Evolutionary conservation across 2,797 vertebrate species (phyloP), one percentile per base, ranked within the genome.

Genomic region (Champsocephalus gunnari): DNA sequence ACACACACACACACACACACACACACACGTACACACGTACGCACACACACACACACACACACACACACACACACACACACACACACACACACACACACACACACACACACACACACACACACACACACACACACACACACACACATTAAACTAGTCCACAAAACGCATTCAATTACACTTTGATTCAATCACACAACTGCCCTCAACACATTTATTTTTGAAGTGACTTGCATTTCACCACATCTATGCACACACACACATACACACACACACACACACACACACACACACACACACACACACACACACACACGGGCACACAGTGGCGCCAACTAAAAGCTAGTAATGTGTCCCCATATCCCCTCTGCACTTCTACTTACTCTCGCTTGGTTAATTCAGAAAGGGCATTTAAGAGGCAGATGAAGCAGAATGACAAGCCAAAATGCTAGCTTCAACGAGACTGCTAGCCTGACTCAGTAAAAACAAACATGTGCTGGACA

Each of bases 341-440:
- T 41, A 69, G 81, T 86, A 62, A 82, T 87, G 81, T 89, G 85
- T 91, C 82, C 82, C 73, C 45, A 48, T 77, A 50, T 76, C 59
- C 65, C 72, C 73, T 77, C 73, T 75, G 72, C 72, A 65, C 77
- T 71, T 84, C 61, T 54, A n/a, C 69, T 87, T 83, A 71, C 65
- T 89, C 75, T 86, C 70, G 90, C 87, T 88, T 63, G 82, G 84
- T 85, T 85, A 67, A 68, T 38, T 24, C 59, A 75, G 65, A 71
- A 66, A 86, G 81, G 77, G 60, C 87, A 79, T 9, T 61, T 71
- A 83, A 62, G 80, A 59, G 66, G 61, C 84, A 84, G 74, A 87
- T 78, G 47, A 85, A 59, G 86, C 80, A 87, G 81, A 89, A 85
- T 44, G 83, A 89, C 32, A 41, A 83, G 66, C 28, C 81, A 44